Conservation (phyloP, 2,888 invertebrate species). For the Lordiphosa andalusiaca region DNA sequence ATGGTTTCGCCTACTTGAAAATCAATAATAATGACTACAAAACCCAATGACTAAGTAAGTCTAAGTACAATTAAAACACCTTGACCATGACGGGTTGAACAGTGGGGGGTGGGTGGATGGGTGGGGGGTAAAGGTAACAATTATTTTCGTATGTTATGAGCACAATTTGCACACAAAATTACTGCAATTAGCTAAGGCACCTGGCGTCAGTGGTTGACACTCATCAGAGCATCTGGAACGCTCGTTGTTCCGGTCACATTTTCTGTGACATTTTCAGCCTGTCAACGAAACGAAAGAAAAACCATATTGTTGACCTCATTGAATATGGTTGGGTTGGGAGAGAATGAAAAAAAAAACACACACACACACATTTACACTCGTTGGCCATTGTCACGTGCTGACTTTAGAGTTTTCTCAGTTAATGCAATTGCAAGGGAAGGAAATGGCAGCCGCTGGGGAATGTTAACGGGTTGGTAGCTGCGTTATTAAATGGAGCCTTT, state of each 20-base stretch:
- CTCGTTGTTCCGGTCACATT: slow-evolving; percentile 12
- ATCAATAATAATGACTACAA: slow-evolving; percentile 42
- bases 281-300: slow-evolving; percentile 12
- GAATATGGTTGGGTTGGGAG: slow-evolving; percentile 11
- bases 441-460: background rate
- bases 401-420: slow-evolving; percentile 28
- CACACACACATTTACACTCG: slow-evolving; percentile 50
- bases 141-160: slow-evolving; percentile 35
- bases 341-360: slow-evolving; percentile 37
- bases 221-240: slow-evolving; percentile 13
- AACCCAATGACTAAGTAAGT: slow-evolving; percentile 18
- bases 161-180: slow-evolving; percentile 60
- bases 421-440: slow-evolving; percentile 23
- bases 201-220: slow-evolving; percentile 24
- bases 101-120: background rate
- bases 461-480: too few species aligned
- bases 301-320: slow-evolving; percentile 33
- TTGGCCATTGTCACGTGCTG: slow-evolving; percentile 61
- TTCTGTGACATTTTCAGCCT: slow-evolving; percentile 12
- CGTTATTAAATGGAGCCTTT: too few species aligned
- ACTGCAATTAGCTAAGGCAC: slow-evolving; percentile 60
- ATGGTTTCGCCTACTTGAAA: slow-evolving; percentile 20
- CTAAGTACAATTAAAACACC: slow-evolving; percentile 40
- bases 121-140: slow-evolving; percentile 9
- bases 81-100: slow-evolving; percentile 31